These are phyloP conservation scores for Oncopeltus fasciatus DNA, from an alignment of 1,140 invertebrate species.

Conservation along the genomic window DNA sequence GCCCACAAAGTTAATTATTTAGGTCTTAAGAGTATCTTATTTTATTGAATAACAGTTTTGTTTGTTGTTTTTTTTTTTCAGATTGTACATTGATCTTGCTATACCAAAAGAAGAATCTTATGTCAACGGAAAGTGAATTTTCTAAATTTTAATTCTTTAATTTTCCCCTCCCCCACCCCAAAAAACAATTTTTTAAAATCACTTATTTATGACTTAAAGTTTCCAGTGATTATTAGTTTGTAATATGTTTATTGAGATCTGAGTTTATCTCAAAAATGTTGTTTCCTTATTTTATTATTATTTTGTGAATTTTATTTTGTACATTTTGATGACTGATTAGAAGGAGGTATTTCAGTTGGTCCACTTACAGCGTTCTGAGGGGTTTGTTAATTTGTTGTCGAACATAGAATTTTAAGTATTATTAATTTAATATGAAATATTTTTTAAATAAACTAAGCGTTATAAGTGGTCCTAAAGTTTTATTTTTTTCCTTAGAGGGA, in stretches of 20 bases:
- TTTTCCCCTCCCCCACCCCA: no score
- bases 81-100: not conserved
- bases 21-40: no score
- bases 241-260: not conserved
- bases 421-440: not conserved
- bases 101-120: not conserved
- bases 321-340: not conserved
- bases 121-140: not conserved
- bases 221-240: not conserved
- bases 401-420: not conserved
- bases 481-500: not conserved
- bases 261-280: not conserved
- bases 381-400: not conserved
- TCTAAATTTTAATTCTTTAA: not conserved
- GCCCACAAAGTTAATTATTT: no score
- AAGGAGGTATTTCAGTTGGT: not conserved
- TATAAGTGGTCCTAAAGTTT: constrained; percentile 9
- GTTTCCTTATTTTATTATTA: not conserved
- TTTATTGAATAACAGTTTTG: no score
- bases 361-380: constrained; percentile 3
- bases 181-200: not conserved
- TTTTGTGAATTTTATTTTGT: constrained; percentile 1
- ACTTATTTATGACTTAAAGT: not conserved
- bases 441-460: constrained; percentile 1
- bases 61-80: not conserved